Evolutionary conservation across 2,113 vertebrate genomes (phyloP).

Genomic region (Phocoena sinus): DNA sequence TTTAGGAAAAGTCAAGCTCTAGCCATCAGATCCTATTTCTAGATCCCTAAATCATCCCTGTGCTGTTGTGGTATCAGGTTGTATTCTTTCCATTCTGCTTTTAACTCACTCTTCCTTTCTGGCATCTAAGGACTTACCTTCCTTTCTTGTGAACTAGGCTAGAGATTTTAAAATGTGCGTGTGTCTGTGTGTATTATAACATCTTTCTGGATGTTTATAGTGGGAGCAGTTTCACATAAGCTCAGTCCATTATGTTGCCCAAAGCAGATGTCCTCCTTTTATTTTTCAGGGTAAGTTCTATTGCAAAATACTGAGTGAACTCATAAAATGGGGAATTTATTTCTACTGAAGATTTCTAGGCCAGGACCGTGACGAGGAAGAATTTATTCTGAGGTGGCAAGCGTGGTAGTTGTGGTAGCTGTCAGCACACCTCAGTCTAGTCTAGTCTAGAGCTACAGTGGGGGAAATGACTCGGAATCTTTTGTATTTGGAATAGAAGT

Average conservation of each 20-base stretch:
- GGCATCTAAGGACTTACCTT: not conserved
- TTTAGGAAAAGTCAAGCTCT: not conserved
- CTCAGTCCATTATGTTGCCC: not conserved
- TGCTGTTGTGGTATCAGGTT: not conserved
- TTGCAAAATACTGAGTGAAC: not conserved
- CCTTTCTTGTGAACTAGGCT: not conserved
- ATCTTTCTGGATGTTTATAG: not conserved
- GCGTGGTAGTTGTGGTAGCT: not conserved
- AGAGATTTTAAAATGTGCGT: not conserved
- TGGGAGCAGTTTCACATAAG: not conserved
- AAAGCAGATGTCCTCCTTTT: not conserved
- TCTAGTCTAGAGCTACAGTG: not conserved
- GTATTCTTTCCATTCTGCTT: not conserved
- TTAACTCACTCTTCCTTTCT: not conserved
- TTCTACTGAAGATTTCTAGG: not conserved
- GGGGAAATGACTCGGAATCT: not conserved
- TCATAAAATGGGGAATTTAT: not conserved
- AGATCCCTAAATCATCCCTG: not conserved
- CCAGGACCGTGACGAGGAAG: not conserved
- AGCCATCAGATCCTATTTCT: not conserved
- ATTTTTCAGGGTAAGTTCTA: not conserved
- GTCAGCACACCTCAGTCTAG: not conserved
- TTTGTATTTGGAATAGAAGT: not conserved
- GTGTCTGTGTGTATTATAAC: not conserved
- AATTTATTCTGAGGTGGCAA: not conserved